A percentile compares a stretch with the other conserved stretches of the same genome.
phyloP scores from a whole-genome alignment of 2,113 vertebrate species.

The Nestor notabilis region DNA sequence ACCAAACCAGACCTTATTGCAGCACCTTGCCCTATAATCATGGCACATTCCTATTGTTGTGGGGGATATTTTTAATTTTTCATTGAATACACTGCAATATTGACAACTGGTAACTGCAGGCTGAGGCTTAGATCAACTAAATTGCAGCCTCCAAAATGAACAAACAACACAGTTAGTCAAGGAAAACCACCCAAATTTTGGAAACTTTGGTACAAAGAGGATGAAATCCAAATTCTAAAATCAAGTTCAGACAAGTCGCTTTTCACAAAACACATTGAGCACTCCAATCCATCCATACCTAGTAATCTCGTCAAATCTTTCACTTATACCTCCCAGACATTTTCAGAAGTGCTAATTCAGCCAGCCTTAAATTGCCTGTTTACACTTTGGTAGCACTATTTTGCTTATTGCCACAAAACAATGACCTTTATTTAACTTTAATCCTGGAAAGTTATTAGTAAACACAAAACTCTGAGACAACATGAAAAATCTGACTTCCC shows the following conservation, averaged over 20 bases:
- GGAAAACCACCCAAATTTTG: not conserved
- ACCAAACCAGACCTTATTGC: slow-evolving; percentile 38
- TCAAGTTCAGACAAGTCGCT: not conserved
- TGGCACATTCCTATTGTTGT: not conserved
- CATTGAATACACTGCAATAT: not conserved
- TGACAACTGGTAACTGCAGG: not conserved
- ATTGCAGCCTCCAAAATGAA: not conserved
- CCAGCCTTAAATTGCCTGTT: not conserved
- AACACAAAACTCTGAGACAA: not conserved
- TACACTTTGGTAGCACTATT: not conserved
- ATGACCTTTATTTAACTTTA: not conserved
- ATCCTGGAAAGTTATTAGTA: not conserved
- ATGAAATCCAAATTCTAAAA: not conserved
- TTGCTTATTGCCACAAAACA: not conserved
- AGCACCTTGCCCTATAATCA: slow-evolving; percentile 23
- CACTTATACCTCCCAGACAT: not conserved
- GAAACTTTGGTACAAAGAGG: not conserved
- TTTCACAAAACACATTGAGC: not conserved
- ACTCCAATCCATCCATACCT: not conserved
- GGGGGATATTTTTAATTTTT: not conserved
- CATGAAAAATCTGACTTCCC: not conserved
- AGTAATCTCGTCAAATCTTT: not conserved
- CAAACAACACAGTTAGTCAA: not conserved
- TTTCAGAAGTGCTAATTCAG: not conserved
- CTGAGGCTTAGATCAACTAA: not conserved